Evolutionary conservation across 1,140 invertebrate genomes (phyloP), one percentile per base, ranked within the genome.

Genomic region (Drosophila ohnishii): DNA sequence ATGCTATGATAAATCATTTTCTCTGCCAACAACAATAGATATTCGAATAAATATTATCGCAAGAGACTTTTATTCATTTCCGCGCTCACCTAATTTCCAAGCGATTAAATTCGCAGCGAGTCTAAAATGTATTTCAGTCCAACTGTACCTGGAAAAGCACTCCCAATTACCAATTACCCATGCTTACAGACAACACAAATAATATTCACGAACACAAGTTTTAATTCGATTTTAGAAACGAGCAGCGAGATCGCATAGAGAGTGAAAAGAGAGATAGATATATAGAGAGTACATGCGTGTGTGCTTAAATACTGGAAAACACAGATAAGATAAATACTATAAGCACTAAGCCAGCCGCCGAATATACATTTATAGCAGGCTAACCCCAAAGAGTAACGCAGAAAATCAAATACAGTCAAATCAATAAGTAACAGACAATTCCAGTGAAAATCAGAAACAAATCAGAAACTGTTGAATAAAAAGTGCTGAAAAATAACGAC

Each of bases 261-360:
- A 39, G 39, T 19, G 47, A 28, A 32, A 37, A 42, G 34, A 42
- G 61, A 22, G 60, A 42, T 22, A 64, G 53, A 30, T 30, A 42
- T 35, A 74, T 32, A 48, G 39, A n/a, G 48, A 66, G 60, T 70
- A 58, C 48, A 61, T 60, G 73, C 58, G 80, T 62, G 84, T 83
- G 72, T 88, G 81, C 48, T 88, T 88, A 88, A 87, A 84, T 88
- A 84, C 84, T 87, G 84, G 85, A 87, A 87, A 87, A 62, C 62
- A 77, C 66, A 88, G 84, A 87, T 89, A 90, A 90, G 86, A 89
- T 80, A 79, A 80, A 81, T 67, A 78, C 57, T 62, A 67, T 76
- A 62, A 58, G 71, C 57, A 70, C 34, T 55, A 28, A 44, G 22
- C 37, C 45, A 72, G 32, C 32, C 50, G 50, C 37, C 16, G 50